A percentile compares a stretch with the other conserved stretches of the same genome.
Evolutionary conservation across 2,797 vertebrate species (phyloP).

Genomic region (Peromyscus aztecus): DNA sequence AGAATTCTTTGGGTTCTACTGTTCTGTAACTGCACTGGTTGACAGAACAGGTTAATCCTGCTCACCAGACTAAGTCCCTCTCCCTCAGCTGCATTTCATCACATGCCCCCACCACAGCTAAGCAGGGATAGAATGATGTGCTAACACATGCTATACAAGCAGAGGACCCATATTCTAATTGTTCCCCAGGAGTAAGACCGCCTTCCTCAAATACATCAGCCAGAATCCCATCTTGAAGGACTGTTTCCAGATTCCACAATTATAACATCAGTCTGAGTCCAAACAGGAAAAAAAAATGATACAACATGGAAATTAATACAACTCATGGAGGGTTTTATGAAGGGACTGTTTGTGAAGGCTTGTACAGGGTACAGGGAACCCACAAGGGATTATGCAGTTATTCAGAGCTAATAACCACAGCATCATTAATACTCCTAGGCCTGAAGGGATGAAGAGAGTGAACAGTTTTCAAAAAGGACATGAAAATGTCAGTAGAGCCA

Average conservation of each 20-base stretch:
- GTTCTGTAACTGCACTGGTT: neutral
- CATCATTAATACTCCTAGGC: neutral
- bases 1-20: neutral
- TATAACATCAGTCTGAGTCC: neutral
- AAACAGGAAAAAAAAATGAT: slow-evolving; percentile 55
- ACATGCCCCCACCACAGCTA: neutral
- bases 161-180: neutral
- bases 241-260: slow-evolving; percentile 40
- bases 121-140: neutral
- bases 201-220: slow-evolving; percentile 35
- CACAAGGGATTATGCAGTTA: neutral
- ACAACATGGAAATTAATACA: slow-evolving; percentile 33
- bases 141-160: neutral
- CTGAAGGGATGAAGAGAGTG: neutral
- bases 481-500: neutral
- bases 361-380: neutral
- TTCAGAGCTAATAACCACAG: slow-evolving; percentile 28
- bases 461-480: slow-evolving; percentile 4
- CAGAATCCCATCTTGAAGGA: slow-evolving; percentile 32
- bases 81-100: neutral
- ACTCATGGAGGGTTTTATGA: slow-evolving; percentile 42
- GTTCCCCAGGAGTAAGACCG: neutral
- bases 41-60: neutral
- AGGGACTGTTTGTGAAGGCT: slow-evolving; percentile 35
- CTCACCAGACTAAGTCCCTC: neutral